Conservation (phyloP, 2,113 vertebrate species). For the Neodontobutis hainanensis region DNA sequence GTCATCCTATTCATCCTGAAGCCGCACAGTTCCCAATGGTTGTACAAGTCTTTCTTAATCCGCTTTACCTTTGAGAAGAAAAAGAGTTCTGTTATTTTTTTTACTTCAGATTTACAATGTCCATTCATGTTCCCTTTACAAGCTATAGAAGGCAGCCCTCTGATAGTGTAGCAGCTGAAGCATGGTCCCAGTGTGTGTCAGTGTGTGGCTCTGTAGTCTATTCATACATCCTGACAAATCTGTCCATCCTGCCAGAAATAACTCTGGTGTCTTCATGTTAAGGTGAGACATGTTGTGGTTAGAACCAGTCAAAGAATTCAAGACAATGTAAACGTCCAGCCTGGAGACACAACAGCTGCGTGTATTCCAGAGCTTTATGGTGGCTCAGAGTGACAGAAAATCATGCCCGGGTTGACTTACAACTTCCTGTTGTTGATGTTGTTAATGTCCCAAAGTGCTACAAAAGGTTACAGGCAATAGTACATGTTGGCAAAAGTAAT, state of each 20-base stretch:
- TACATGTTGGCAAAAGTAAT: background rate
- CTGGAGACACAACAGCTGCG: background rate
- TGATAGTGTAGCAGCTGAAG: background rate
- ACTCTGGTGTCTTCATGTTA: background rate
- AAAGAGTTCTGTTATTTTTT: background rate
- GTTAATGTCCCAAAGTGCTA: background rate
- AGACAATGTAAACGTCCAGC: background rate
- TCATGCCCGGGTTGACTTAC: constrained; percentile 22
- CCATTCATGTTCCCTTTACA: background rate
- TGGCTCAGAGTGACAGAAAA: constrained; percentile 15
- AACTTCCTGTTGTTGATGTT: constrained; percentile 23
- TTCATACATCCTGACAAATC: background rate
- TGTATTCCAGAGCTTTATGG: constrained; percentile 4
- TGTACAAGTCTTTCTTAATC: constrained; percentile 7
- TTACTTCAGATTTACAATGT: constrained; percentile 5
- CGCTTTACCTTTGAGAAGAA: constrained; percentile 1
- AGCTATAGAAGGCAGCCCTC: background rate
- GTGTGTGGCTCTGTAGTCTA: background rate
- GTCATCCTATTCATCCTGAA: background rate
- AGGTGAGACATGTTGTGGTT: background rate
- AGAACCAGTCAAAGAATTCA: background rate
- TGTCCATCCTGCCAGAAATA: background rate
- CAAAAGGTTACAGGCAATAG: constrained; percentile 5
- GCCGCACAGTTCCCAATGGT: constrained; percentile 4
- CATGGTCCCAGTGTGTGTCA: background rate